Conservation (phyloP, 2,888 invertebrate species). For the Pocota personata region DNA sequence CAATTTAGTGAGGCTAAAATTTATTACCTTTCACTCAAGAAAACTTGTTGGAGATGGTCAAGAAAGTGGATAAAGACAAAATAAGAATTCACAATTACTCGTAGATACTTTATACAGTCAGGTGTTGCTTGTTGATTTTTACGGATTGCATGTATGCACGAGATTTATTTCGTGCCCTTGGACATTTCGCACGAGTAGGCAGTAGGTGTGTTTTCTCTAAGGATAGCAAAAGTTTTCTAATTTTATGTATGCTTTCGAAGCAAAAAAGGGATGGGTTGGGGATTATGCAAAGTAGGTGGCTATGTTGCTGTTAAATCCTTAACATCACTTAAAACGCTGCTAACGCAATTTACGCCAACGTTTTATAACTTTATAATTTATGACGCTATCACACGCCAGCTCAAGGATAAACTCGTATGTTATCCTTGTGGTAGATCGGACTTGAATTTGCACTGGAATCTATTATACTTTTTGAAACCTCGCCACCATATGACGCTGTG, state of each 20-base stretch:
- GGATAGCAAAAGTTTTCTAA: background rate
- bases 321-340: background rate
- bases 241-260: background rate
- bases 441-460: too few species aligned
- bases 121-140: slow-evolving; percentile 29
- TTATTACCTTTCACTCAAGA: background rate
- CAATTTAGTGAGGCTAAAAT: background rate
- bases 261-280: background rate
- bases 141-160: slow-evolving; percentile 28
- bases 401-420: background rate
- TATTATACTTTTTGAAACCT: too few species aligned
- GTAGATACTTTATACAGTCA: background rate
- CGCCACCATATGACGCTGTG: too few species aligned
- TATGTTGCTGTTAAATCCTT: background rate
- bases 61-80: background rate
- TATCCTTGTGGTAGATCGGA: too few species aligned
- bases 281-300: slow-evolving; percentile 10
- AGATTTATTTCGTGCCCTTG: slow-evolving; percentile 39
- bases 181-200: background rate
- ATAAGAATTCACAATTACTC: background rate
- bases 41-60: slow-evolving; percentile 8
- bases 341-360: background rate
- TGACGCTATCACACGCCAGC: background rate
- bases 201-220: slow-evolving; percentile 19
- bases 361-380: background rate